Percentiles rank a stretch among this genome's conserved stretches.
Conservation (phyloP, 2,888 invertebrate genomes). For the Ormyrus pomaceus region DNA sequence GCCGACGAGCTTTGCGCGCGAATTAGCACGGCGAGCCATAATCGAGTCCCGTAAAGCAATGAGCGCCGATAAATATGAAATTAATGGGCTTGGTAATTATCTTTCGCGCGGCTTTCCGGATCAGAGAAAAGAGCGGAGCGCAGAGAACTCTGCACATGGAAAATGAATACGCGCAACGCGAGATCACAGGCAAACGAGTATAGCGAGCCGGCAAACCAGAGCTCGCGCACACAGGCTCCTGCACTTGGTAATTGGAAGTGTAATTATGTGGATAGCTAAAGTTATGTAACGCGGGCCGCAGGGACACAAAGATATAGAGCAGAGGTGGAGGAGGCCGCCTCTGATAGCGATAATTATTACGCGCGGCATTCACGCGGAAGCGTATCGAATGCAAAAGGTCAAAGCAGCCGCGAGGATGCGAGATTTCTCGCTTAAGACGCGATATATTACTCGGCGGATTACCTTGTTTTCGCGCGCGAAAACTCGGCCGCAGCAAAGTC, state of each 20-base stretch:
- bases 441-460: not conserved
- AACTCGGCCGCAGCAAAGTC: too few species aligned
- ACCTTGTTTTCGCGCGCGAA: not conserved
- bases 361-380: constrained; percentile 8
- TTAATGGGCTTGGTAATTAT: constrained; percentile 32
- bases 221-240: constrained; percentile 8
- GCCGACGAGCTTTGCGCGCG: not conserved
- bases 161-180: constrained; percentile 4
- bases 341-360: constrained; percentile 28
- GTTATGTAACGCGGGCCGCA: constrained; percentile 14
- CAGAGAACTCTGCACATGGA: not conserved
- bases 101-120: not conserved
- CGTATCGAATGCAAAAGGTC: constrained; percentile 11
- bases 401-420: not conserved
- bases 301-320: not conserved
- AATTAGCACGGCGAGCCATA: not conserved
- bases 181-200: not conserved
- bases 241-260: constrained; percentile 37
- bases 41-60: constrained; percentile 11
- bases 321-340: not conserved
- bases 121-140: not conserved
- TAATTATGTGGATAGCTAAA: constrained; percentile 30
- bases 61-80: constrained; percentile 31
- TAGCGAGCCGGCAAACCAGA: not conserved
- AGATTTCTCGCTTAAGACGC: not conserved